These are phyloP conservation scores for Gadus chalcogrammus DNA, from an alignment of 2,113 vertebrate species.

Conservation along the genomic window DNA sequence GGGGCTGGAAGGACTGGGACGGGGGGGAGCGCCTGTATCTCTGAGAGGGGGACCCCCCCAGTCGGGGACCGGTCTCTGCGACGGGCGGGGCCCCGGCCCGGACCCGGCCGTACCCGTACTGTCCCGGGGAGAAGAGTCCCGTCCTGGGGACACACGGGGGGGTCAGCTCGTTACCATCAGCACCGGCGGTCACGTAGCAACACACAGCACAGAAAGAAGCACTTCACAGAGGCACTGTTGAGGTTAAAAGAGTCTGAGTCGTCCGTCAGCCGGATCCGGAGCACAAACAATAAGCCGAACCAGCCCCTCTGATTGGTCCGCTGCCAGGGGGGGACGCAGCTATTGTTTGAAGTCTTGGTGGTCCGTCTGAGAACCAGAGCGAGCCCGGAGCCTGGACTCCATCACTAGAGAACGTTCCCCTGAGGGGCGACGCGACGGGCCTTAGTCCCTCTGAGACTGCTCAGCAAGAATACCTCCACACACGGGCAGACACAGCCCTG, in stretches of 20 bases:
- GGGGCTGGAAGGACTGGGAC: slow-evolving; percentile 18
- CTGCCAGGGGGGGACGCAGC: slow-evolving; percentile 18
- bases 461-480: slow-evolving; percentile 32
- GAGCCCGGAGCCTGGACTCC: slow-evolving; percentile 52
- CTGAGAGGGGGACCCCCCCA: slow-evolving; percentile 39
- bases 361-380: slow-evolving; percentile 58
- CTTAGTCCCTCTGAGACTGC: slow-evolving; percentile 45
- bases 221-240: too few species aligned
- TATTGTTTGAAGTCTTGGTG: slow-evolving; percentile 58
- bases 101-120: slow-evolving; percentile 87
- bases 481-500: too few species aligned
- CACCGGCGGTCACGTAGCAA: neutral
- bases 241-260: neutral
- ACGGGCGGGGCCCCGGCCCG: slow-evolving; percentile 75
- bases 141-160: slow-evolving; percentile 66
- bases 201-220: too few species aligned
- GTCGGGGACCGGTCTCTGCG: slow-evolving; percentile 36
- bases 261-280: slow-evolving; percentile 11
- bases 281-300: neutral
- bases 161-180: neutral
- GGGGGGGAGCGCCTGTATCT: slow-evolving; percentile 69
- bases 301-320: neutral
- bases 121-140: slow-evolving; percentile 80
- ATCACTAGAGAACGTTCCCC: slow-evolving; percentile 23
- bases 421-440: slow-evolving; percentile 34